phyloP scores from a whole-genome alignment of 2,797 vertebrate genomes.

The Kryptopterus vitreolus region DNA sequence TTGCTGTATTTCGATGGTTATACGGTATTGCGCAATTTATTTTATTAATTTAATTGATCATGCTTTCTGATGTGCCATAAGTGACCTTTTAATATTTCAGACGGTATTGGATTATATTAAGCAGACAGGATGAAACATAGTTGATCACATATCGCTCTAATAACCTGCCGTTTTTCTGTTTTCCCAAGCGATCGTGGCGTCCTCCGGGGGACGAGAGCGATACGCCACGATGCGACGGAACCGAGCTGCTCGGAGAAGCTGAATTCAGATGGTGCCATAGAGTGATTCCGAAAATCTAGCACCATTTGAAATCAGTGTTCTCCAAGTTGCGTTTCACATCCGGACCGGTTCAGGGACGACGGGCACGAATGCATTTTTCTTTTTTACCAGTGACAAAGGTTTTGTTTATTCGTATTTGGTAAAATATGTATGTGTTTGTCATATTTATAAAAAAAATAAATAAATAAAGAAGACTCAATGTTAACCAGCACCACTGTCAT shows the following conservation, averaged over 20 bases:
- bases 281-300: slow-evolving; percentile 95
- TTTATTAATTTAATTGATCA: not conserved
- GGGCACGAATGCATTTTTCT: not conserved
- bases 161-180: slow-evolving; percentile 1
- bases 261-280: slow-evolving; percentile 99
- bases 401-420: not conserved
- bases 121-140: not conserved
- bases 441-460: too few species aligned
- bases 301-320: slow-evolving; percentile 99
- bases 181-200: slow-evolving; percentile 26
- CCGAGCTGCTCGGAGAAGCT: slow-evolving; percentile 92
- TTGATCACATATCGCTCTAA: not conserved
- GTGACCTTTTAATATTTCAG: not conserved
- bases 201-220: not conserved
- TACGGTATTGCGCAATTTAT: not conserved
- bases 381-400: not conserved
- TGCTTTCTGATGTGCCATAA: not conserved
- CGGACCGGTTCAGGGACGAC: not conserved
- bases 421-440: not conserved
- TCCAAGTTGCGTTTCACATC: slow-evolving; percentile 84
- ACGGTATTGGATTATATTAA: not conserved
- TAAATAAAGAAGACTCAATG: slow-evolving; percentile 33
- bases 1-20: not conserved
- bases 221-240: not conserved
- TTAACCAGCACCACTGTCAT: not conserved